Evolutionary conservation across 2,888 invertebrate species (phyloP), one percentile per base, ranked within the genome.

Genomic region (Eristalis pertinax): DNA sequence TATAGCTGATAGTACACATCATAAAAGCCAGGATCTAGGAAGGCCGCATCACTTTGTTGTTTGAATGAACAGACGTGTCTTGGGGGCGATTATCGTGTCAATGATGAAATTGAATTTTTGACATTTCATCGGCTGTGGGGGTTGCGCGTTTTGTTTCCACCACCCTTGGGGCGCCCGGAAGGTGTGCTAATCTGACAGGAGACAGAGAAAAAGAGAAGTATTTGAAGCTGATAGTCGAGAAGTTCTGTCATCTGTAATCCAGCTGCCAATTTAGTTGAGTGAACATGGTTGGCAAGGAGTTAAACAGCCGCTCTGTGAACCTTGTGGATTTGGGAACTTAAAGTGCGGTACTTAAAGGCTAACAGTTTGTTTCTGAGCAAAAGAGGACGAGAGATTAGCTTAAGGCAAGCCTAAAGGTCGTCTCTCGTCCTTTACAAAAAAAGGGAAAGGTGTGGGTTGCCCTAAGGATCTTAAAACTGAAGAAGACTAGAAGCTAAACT

Each of bases 31-130:
- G 50, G 56, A 60, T 50, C 22, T 70, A 22, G 63, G 58, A 67
- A 60, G 75, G 41, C 19, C 26, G 29, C 26, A 65, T 24, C 24
- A 26, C 38, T 58, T 67, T 13, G 22, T n/a, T n/a, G n/a, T 5
- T 19, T 43, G 63, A 70, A 72, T 62, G 32, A 32, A 11, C 26
- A 38, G 67, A 75, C 65, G 65, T 75, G 75, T 67, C 65, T 26
- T 41, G 4, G 19, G 5, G 22, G 58, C 50, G 32, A 50, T 73
- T 73, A 64, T 73, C 19, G 43, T 73, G 73, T 73, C 73, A 63
- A 22, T 63, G 24, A 60, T 2, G 41, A 32, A 72, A 72, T 72
- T 72, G n/a, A 41, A 62, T 62, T 72, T 62, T 41, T 72, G 72
- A 72, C 62, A 43, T 62, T 62, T 69, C 19, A 69, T 60, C 13